Percentiles rank a stretch among this genome's conserved stretches.
Evolutionary conservation across 2,888 invertebrate genomes (phyloP).

Genomic region (Amphipyra tragopoginis): DNA sequence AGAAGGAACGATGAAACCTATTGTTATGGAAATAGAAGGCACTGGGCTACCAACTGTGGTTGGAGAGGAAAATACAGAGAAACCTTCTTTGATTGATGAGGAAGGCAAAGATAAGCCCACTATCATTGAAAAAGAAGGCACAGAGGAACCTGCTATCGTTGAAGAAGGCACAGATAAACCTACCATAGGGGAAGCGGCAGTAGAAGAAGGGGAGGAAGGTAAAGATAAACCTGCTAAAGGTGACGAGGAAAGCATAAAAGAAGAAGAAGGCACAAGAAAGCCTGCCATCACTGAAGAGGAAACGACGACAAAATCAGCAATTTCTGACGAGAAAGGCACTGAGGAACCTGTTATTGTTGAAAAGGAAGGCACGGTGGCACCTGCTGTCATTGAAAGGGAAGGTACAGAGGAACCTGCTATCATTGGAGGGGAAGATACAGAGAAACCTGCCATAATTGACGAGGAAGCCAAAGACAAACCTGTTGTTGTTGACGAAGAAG

Average conservation of each 20-base stretch:
- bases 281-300: slow-evolving; percentile 6
- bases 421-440: slow-evolving; percentile 20
- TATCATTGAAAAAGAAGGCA: background rate
- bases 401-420: slow-evolving; percentile 12
- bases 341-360: slow-evolving; percentile 1
- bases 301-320: slow-evolving; percentile 1
- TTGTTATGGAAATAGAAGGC: background rate
- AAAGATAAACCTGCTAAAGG: background rate
- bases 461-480: background rate
- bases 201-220: background rate
- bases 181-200: no score
- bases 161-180: no score
- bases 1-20: slow-evolving; percentile 1
- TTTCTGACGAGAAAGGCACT: slow-evolving; percentile 9
- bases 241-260: background rate
- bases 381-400: slow-evolving; percentile 20
- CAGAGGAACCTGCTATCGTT: no score
- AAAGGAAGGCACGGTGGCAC: slow-evolving; percentile 12
- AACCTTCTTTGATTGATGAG: background rate
- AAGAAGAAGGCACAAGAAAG: slow-evolving; percentile 14
- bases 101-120: slow-evolving; percentile 1
- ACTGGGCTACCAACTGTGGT: background rate
- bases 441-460: slow-evolving; percentile 5
- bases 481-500: slow-evolving; percentile 9
- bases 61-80: background rate